A percentile compares a stretch with the other conserved stretches of the same genome.
phyloP scores from a whole-genome alignment of 1,140 invertebrate species.

The Delia radicum region DNA sequence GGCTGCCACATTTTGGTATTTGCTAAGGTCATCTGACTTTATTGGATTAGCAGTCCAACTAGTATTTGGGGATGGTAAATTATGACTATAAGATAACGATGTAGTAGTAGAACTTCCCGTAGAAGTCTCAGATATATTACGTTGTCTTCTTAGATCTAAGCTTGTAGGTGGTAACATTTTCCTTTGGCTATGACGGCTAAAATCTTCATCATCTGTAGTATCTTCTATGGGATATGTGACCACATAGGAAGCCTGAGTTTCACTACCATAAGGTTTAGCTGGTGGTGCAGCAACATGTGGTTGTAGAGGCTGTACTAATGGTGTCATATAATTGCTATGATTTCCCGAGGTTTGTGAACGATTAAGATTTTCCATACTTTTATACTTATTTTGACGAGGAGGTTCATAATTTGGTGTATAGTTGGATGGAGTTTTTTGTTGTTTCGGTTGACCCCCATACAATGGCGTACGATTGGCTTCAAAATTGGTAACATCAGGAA shows the following conservation, averaged over 20 bases:
- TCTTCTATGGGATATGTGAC: conserved; percentile 50
- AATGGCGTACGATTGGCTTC: conserved; percentile 41
- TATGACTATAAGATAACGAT: conserved; percentile 12
- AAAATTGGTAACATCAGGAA: conserved; percentile 44
- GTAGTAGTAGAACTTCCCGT: conserved; percentile 27
- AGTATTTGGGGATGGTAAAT: conserved; percentile 32
- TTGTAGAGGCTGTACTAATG: background rate
- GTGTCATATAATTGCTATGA: conserved; percentile 1
- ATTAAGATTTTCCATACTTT: conserved; percentile 12
- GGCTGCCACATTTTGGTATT: background rate
- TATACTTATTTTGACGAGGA: background rate
- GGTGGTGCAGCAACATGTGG: conserved; percentile 2
- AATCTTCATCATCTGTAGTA: conserved; percentile 38
- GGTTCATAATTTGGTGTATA: background rate
- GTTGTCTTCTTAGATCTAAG: conserved; percentile 16
- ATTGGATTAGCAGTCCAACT: conserved; percentile 51
- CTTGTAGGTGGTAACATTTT: background rate
- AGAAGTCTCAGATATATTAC: conserved; percentile 44
- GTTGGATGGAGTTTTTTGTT: conserved; percentile 28
- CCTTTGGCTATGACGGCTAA: conserved; percentile 25
- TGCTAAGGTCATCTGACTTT: conserved; percentile 23
- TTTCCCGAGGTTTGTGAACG: background rate
- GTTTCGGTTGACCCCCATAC: conserved; percentile 25
- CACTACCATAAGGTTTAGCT: conserved; percentile 31
- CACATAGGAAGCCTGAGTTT: conserved; percentile 42